These are phyloP conservation scores for Osmerus eperlanus DNA, from an alignment of 2,113 vertebrate genomes.

Conservation along the genomic window DNA sequence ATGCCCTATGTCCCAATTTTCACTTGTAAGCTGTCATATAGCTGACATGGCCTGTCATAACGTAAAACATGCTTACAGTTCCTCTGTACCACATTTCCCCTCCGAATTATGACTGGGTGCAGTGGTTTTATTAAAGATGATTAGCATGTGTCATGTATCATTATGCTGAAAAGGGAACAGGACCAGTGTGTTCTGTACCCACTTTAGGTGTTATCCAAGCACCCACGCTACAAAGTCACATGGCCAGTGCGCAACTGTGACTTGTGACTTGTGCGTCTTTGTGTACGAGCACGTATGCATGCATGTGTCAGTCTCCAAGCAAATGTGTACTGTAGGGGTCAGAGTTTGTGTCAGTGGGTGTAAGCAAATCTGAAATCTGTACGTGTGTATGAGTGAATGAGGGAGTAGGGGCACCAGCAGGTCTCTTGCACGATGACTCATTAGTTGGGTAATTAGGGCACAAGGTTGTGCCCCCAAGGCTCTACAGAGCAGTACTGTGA, in stretches of 20 bases:
- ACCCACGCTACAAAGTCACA: constrained; percentile 10
- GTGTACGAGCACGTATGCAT: constrained; percentile 4
- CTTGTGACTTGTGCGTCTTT: constrained; percentile 10
- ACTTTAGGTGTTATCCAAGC: constrained; percentile 55
- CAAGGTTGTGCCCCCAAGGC: constrained; percentile 60
- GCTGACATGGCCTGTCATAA: background rate
- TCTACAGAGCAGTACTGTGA: constrained; percentile 51
- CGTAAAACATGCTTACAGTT: background rate
- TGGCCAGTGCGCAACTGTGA: constrained; percentile 41
- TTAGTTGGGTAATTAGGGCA: constrained; percentile 75
- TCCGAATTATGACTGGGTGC: background rate
- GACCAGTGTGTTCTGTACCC: constrained; percentile 37
- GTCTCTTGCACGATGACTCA: constrained; percentile 66
- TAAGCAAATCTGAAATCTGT: background rate
- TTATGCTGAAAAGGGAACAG: constrained; percentile 25
- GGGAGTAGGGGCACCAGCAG: constrained; percentile 34
- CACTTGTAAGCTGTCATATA: background rate
- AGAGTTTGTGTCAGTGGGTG: background rate
- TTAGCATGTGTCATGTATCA: constrained; percentile 28
- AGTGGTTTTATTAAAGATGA: background rate
- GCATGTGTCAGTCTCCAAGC: background rate
- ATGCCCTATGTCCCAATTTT: background rate
- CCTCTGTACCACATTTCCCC: background rate
- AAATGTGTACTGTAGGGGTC: background rate
- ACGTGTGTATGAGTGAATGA: background rate